phyloP scores from a whole-genome alignment of 2,797 vertebrate species.

The Malurus leucopterus region DNA sequence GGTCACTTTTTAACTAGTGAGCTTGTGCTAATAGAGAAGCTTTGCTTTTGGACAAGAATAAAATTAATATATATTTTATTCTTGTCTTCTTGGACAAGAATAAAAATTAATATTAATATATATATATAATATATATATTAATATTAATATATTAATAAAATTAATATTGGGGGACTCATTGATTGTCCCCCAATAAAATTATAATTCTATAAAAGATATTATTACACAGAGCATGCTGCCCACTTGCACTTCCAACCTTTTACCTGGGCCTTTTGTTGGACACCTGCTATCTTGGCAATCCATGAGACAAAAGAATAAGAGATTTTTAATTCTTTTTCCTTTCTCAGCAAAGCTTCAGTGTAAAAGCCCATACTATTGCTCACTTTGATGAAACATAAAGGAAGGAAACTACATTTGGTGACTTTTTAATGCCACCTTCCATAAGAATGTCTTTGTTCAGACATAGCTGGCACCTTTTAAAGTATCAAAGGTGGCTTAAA shows the following conservation, averaged over 20 bases:
- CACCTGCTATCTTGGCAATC: not conserved
- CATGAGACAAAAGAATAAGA: not conserved
- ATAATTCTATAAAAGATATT: not conserved
- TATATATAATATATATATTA: too few relatives aligned
- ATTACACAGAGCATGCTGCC: not conserved
- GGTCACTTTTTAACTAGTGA: not conserved
- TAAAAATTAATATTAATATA: too few relatives aligned
- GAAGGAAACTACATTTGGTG: not conserved
- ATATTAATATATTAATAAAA: too few relatives aligned
- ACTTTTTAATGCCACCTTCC: not conserved
- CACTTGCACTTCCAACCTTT: not conserved
- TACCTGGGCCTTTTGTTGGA: not conserved
- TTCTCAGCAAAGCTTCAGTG: not conserved
- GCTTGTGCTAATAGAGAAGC: not conserved
- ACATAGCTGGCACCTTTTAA: not conserved
- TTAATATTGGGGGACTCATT: too few relatives aligned
- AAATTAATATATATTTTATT: not conserved
- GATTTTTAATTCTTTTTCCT: not conserved
- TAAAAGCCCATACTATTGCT: not conserved
- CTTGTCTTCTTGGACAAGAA: too few relatives aligned
- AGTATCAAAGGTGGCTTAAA: not conserved
- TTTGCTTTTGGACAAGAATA: not conserved
- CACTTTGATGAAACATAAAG: not conserved
- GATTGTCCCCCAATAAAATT: not conserved
- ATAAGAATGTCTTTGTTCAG: not conserved